phyloP scores from a whole-genome alignment of 1,140 invertebrate species.

The Paracyclopina nana region DNA sequence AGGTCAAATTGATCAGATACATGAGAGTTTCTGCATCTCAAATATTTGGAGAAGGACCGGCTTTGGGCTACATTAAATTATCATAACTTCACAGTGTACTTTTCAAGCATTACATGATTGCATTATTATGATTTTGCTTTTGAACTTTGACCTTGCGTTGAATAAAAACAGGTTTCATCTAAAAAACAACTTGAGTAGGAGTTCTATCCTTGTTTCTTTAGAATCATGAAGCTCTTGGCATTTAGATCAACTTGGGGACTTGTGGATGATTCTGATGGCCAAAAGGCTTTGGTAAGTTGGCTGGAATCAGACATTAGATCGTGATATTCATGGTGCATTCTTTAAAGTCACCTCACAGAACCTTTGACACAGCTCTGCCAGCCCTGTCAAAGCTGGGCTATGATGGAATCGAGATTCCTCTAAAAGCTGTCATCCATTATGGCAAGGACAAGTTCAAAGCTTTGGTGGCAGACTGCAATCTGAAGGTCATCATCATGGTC shows the following conservation, averaged over 20 bases:
- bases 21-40: too few species aligned
- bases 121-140: too few species aligned
- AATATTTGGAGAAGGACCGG: too few species aligned
- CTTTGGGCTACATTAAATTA: too few species aligned
- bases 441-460: conserved; percentile 6
- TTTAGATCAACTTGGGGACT: conserved; percentile 5
- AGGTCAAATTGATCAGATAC: too few species aligned
- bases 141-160: too few species aligned
- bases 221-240: conserved; percentile 2
- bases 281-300: conserved; percentile 1
- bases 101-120: too few species aligned
- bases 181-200: too few species aligned
- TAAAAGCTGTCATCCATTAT: conserved; percentile 1
- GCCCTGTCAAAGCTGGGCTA: conserved; percentile 2
- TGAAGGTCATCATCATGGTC: conserved; percentile 5
- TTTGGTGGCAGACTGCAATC: neutral
- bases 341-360: neutral
- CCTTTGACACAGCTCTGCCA: neutral
- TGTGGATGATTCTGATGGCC: neutral
- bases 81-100: too few species aligned
- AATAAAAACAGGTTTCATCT: too few species aligned
- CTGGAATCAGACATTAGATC: neutral
- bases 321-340: neutral
- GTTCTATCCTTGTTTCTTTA: too few species aligned
- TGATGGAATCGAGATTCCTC: conserved; percentile 7